These are phyloP conservation scores for Caenorhabditis doughertyi DNA, from an alignment of 2,888 invertebrate genomes.

Conservation along the genomic window DNA sequence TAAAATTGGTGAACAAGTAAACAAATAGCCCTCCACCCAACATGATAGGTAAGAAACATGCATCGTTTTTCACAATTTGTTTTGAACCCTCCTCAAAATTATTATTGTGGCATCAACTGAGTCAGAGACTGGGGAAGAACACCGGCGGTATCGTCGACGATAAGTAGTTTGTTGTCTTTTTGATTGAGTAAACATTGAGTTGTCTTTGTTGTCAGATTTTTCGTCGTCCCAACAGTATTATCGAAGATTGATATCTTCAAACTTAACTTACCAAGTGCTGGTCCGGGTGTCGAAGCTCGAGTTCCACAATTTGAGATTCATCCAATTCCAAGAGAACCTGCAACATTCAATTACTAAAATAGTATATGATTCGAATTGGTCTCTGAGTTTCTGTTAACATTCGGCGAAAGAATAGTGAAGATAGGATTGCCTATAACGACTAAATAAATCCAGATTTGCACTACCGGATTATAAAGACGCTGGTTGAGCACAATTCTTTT, in stretches of 20 bases:
- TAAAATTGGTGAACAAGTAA: not conserved
- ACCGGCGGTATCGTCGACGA: not conserved
- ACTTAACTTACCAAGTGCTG: conserved; percentile 60
- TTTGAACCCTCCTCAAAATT: no score
- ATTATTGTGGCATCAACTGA: no score
- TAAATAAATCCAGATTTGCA: not conserved
- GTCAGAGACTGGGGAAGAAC: conserved; percentile 2
- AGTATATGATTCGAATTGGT: not conserved
- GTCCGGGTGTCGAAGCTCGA: conserved; percentile 73
- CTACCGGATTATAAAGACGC: conserved; percentile 16
- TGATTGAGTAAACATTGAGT: conserved; percentile 45
- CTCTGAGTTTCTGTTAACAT: not conserved
- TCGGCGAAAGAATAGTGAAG: not conserved
- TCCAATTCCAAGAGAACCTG: conserved; percentile 77
- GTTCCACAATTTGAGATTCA: conserved; percentile 67
- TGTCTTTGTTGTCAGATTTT: not conserved
- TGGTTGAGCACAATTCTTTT: not conserved
- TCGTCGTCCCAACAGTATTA: not conserved
- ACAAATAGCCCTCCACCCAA: not conserved
- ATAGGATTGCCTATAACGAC: not conserved
- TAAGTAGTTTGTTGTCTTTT: conserved; percentile 24
- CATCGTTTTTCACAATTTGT: no score
- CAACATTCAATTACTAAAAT: conserved; percentile 19
- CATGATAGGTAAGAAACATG: not conserved
- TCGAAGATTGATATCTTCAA: not conserved